phyloP scores from a whole-genome alignment of 2,888 invertebrate genomes.

The Galerucella nymphaeae region DNA sequence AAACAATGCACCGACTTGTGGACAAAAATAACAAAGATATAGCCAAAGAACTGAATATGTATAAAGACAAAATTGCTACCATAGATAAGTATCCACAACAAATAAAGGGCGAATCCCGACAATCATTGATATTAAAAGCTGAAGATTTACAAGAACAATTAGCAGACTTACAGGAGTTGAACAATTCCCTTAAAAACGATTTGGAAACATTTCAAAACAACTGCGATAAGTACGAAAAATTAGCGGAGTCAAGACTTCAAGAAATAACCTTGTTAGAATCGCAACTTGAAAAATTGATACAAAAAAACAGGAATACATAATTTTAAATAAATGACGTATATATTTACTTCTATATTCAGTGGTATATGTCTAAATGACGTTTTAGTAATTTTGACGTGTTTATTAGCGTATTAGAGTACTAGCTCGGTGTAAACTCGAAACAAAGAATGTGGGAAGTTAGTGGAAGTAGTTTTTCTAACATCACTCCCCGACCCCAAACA shows the following conservation, averaged over 20 bases:
- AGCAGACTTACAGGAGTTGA: neutral
- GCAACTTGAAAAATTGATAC: neutral
- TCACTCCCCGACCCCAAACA: too few relatives aligned
- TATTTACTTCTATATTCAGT: too few relatives aligned
- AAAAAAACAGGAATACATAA: neutral
- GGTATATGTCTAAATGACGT: too few relatives aligned
- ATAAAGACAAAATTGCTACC: neutral
- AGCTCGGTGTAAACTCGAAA: too few relatives aligned
- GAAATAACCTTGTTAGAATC: neutral
- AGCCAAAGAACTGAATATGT: conserved; percentile 1
- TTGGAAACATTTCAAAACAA: neutral
- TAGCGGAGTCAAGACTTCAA: neutral
- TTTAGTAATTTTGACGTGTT: too few relatives aligned
- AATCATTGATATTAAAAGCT: neutral
- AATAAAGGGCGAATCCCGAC: neutral
- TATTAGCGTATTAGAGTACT: too few relatives aligned
- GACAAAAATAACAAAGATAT: conserved; percentile 1
- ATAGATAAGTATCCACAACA: neutral
- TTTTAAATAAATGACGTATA: too few relatives aligned
- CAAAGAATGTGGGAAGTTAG: too few relatives aligned
- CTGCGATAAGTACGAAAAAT: conserved; percentile 3
- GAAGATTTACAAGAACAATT: conserved; percentile 4
- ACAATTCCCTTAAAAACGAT: conserved; percentile 2
- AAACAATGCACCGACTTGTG: conserved; percentile 6
- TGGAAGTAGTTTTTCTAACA: too few relatives aligned